Evolutionary conservation across 92 coral and sea anemone species (phyloP).

Genomic region (Paragorgia papillata): DNA sequence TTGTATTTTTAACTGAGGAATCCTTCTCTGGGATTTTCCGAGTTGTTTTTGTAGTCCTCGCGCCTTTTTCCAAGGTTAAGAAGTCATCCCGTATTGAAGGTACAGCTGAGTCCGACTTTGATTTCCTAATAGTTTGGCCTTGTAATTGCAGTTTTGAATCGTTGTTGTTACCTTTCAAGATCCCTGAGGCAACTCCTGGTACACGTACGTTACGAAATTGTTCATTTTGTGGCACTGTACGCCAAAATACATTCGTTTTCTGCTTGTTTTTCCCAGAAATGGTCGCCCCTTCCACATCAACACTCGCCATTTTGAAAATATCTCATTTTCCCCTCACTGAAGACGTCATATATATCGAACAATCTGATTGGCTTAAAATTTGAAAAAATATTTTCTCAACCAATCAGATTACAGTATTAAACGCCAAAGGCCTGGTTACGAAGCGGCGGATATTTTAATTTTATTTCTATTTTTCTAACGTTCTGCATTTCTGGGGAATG

Average conservation of each 20-base stretch:
- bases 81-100: slow-evolving; percentile 8
- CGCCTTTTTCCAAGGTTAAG: slow-evolving; percentile 1
- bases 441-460: slow-evolving; percentile 35
- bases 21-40: neutral
- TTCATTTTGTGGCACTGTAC: slow-evolving; percentile 41
- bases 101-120: slow-evolving; percentile 37
- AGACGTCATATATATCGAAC: neutral
- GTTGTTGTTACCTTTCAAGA: neutral
- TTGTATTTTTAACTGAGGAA: neutral
- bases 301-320: slow-evolving; percentile 78
- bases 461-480: no score
- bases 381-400: neutral
- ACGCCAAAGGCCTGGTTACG: slow-evolving; percentile 18
- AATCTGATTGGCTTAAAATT: slow-evolving; percentile 24
- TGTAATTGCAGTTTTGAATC: neutral
- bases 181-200: slow-evolving; percentile 24
- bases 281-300: slow-evolving; percentile 14
- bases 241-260: slow-evolving; percentile 81
- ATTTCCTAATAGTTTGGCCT: slow-evolving; percentile 17
- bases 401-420: neutral
- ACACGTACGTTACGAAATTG: slow-evolving; percentile 39
- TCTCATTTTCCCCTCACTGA: slow-evolving; percentile 22
- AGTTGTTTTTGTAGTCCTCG: neutral
- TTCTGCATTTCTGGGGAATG: neutral
- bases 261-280: slow-evolving; percentile 11